A percentile compares a stretch with the other conserved stretches of the same genome.
phyloP scores from a whole-genome alignment of 2,113 vertebrate genomes.

The Cyphomyrus plagiostoma region DNA sequence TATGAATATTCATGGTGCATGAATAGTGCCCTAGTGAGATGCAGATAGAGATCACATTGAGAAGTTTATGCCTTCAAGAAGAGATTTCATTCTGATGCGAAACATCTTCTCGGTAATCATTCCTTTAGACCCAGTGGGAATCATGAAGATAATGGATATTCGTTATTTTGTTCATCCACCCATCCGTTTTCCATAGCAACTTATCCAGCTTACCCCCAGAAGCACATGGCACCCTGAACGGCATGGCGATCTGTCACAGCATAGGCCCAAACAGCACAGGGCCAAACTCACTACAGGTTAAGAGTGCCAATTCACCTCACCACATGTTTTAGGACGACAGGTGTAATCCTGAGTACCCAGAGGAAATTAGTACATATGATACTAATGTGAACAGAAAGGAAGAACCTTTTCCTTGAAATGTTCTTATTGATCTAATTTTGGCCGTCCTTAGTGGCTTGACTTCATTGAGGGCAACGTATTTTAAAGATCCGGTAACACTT shows the following conservation, averaged over 20 bases:
- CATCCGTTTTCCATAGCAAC: neutral
- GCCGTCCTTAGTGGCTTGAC: neutral
- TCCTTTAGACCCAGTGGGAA: neutral
- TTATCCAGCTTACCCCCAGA: neutral
- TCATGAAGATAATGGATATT: neutral
- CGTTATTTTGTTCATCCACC: neutral
- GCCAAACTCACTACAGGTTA: too few species aligned
- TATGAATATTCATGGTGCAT: neutral
- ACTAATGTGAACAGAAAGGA: too few species aligned
- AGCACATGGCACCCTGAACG: neutral
- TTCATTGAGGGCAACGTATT: neutral
- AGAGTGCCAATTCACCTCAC: too few species aligned
- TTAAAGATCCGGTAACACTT: neutral
- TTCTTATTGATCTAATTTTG: neutral
- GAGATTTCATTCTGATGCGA: neutral
- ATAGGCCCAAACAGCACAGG: neutral
- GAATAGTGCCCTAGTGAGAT: neutral
- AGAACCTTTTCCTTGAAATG: neutral
- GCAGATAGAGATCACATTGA: neutral
- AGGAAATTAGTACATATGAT: too few species aligned
- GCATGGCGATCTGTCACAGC: neutral
- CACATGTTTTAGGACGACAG: too few species aligned
- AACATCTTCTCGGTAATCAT: neutral
- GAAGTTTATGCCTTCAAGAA: neutral
- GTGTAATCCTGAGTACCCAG: too few species aligned